phyloP scores from a whole-genome alignment of 2,113 vertebrate genomes.

The Ptilonorhynchus violaceus region DNA sequence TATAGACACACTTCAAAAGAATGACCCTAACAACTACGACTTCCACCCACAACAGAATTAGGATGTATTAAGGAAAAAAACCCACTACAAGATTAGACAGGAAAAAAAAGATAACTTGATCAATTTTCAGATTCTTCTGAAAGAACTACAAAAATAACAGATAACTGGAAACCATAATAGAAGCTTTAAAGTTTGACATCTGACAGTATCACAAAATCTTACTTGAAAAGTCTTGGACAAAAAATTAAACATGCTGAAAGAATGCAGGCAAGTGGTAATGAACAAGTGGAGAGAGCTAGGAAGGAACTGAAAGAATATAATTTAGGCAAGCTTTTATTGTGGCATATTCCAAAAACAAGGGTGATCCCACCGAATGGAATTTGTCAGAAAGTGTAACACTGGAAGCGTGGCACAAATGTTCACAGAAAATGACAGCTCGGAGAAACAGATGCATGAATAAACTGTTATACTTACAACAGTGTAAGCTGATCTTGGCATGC shows the following conservation, averaged over 20 bases:
- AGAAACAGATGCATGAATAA: neutral
- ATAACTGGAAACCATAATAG: conserved; percentile 28
- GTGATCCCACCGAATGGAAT: neutral
- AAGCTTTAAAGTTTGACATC: conserved; percentile 43
- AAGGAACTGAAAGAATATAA: neutral
- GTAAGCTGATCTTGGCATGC: neutral
- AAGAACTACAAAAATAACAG: conserved; percentile 47
- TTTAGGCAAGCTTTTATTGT: neutral
- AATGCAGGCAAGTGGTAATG: neutral
- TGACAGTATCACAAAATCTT: conserved; percentile 48
- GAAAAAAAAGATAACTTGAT: neutral
- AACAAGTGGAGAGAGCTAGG: neutral
- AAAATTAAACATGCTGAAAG: conserved; percentile 28
- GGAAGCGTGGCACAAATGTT: fast-evolving
- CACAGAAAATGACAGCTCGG: neutral
- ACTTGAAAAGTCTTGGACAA: conserved; percentile 30
- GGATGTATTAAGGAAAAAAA: neutral
- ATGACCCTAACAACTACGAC: conserved; percentile 24
- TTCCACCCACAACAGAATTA: conserved; percentile 15
- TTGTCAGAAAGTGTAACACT: neutral
- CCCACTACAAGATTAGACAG: neutral
- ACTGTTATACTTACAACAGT: neutral
- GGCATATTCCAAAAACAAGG: neutral
- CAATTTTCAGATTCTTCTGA: conserved; percentile 42
- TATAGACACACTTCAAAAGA: conserved; percentile 4